Evolutionary conservation across 2,113 vertebrate genomes (phyloP).

Genomic region (Alouatta palliata): DNA sequence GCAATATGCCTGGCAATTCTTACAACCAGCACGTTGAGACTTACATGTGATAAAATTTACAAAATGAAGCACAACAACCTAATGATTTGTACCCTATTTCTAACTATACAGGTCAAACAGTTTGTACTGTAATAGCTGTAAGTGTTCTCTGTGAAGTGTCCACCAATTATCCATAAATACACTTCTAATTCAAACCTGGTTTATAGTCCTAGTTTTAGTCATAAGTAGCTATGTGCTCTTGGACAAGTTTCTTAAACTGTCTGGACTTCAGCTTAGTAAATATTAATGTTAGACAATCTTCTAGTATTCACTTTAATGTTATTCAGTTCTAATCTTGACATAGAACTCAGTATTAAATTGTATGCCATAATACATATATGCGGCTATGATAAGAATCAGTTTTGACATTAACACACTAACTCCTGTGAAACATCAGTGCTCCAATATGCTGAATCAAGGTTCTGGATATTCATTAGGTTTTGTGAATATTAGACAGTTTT

Average conservation of each 20-base stretch:
- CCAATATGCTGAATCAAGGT: neutral
- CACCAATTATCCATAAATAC: neutral
- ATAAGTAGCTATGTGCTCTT: neutral
- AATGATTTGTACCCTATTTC: neutral
- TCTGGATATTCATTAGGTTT: neutral
- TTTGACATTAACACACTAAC: neutral
- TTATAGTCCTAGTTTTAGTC: neutral
- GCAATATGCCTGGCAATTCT: neutral
- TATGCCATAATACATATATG: neutral
- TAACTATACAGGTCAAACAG: neutral
- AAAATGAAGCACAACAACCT: neutral
- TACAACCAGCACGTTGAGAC: neutral
- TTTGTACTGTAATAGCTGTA: neutral
- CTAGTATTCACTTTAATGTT: neutral
- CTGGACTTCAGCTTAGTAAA: neutral
- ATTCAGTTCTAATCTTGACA: neutral
- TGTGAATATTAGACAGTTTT: neutral
- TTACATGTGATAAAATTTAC: neutral
- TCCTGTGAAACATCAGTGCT: neutral
- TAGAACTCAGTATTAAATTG: neutral
- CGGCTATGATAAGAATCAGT: neutral
- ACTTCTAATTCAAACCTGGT: neutral
- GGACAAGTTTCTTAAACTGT: neutral
- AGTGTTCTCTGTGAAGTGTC: neutral
- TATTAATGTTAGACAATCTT: neutral